Evolutionary conservation across 2,888 invertebrate species (phyloP).

Genomic region (Cryptophagus acutangulus): DNA sequence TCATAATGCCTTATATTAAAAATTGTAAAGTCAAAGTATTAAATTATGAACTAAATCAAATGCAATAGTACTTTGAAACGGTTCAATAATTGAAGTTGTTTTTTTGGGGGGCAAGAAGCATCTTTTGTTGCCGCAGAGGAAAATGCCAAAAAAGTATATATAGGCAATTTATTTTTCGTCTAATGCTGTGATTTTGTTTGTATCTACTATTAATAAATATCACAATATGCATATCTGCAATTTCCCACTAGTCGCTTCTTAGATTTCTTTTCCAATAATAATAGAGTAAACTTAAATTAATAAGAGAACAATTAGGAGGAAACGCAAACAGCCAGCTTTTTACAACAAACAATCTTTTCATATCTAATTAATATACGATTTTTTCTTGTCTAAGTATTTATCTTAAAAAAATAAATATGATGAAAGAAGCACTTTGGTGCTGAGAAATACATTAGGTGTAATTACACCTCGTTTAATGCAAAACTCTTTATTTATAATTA

Average conservation of each 20-base stretch:
- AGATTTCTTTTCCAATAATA: too few relatives aligned
- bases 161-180: not conserved
- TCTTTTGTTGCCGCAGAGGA: not conserved
- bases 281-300: not conserved
- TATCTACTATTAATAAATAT: conserved; percentile 7
- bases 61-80: too few relatives aligned
- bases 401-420: conserved; percentile 7
- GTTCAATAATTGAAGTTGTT: not conserved
- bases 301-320: not conserved
- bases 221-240: conserved; percentile 4
- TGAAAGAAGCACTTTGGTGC: conserved; percentile 9
- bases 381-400: too few relatives aligned
- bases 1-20: not conserved
- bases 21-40: not conserved
- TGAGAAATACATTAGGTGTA: too few relatives aligned
- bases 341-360: not conserved
- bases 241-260: not conserved
- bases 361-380: not conserved
- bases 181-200: conserved; percentile 2
- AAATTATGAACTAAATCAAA: too few relatives aligned
- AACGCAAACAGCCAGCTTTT: conserved; percentile 1
- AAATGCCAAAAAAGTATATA: not conserved
- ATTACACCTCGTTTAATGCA: too few relatives aligned
- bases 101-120: conserved; percentile 2
- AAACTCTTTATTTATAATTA: too few relatives aligned